Evolutionary conservation across 2,113 vertebrate genomes (phyloP).

Genomic region (Brachyistius frenatus): DNA sequence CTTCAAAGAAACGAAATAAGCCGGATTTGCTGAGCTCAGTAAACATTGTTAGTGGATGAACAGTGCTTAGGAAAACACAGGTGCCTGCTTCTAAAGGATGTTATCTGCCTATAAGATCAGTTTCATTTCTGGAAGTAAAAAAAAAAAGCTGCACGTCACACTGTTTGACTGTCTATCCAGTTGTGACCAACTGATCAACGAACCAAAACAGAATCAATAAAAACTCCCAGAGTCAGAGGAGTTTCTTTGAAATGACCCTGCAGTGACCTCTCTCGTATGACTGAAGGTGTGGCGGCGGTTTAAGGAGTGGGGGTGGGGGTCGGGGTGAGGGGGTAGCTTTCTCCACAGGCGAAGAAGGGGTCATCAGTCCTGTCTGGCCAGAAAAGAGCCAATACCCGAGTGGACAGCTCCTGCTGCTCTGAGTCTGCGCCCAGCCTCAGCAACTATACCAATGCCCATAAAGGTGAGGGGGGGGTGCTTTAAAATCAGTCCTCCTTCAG

Average conservation of each 20-base stretch:
- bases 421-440: conserved; percentile 79
- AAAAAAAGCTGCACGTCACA: conserved; percentile 53
- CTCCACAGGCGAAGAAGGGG: conserved; percentile 67
- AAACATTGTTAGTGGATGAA: conserved; percentile 30
- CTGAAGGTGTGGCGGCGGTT: conserved; percentile 64
- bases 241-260: conserved; percentile 82
- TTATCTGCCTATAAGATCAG: conserved; percentile 32
- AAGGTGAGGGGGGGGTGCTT: conserved; percentile 80
- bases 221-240: conserved; percentile 74
- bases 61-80: conserved; percentile 24
- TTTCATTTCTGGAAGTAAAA: conserved; percentile 46
- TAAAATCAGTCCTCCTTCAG: conserved; percentile 84
- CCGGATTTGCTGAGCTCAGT: conserved; percentile 30
- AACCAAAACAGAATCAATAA: conserved; percentile 80
- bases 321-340: conserved; percentile 43
- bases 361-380: conserved; percentile 91
- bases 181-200: conserved; percentile 69
- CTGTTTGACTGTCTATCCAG: conserved; percentile 67
- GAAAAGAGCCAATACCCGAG: conserved; percentile 86
- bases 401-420: conserved; percentile 92
- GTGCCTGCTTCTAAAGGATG: conserved; percentile 6
- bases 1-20: neutral
- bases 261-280: conserved; percentile 82
- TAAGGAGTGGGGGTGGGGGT: neutral
- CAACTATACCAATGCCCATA: conserved; percentile 75